Evolutionary conservation across 2,113 vertebrate species (phyloP).

Genomic region (Isichthys henryi): DNA sequence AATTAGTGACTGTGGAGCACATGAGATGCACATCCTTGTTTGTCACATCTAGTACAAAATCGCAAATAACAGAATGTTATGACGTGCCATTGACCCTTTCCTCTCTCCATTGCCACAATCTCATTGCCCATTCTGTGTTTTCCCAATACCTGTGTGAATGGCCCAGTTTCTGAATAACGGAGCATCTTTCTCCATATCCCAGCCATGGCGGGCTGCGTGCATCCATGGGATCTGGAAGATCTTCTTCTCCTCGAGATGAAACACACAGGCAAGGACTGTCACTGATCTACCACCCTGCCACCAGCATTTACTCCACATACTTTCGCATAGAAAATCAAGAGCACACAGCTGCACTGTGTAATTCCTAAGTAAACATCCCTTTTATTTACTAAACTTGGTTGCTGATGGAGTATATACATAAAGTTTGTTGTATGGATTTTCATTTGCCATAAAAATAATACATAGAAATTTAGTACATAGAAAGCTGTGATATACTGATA

Average conservation of each 20-base stretch:
- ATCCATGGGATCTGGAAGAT: slow-evolving; percentile 90
- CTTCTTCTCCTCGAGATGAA: slow-evolving; percentile 70
- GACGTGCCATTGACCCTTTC: not conserved
- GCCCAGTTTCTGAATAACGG: slow-evolving; percentile 84
- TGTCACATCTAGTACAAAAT: not conserved
- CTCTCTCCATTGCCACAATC: not conserved
- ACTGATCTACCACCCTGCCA: not conserved
- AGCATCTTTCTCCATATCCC: slow-evolving; percentile 84
- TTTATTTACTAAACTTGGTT: not conserved
- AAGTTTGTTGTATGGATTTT: not conserved
- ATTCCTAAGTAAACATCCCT: not conserved
- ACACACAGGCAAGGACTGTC: not conserved
- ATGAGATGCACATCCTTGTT: not conserved
- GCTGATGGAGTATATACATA: not conserved
- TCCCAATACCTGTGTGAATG: slow-evolving; percentile 73
- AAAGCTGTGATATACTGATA: not conserved
- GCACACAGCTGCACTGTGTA: not conserved
- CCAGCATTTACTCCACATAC: not conserved
- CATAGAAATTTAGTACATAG: not conserved
- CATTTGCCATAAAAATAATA: not conserved
- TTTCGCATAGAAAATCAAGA: not conserved
- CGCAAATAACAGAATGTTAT: not conserved
- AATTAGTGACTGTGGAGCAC: not conserved
- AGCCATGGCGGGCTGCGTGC: slow-evolving; percentile 80
- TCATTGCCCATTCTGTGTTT: not conserved